These are phyloP conservation scores for Mus caroli DNA, from an alignment of 2,797 vertebrate genomes.

Conservation along the genomic window DNA sequence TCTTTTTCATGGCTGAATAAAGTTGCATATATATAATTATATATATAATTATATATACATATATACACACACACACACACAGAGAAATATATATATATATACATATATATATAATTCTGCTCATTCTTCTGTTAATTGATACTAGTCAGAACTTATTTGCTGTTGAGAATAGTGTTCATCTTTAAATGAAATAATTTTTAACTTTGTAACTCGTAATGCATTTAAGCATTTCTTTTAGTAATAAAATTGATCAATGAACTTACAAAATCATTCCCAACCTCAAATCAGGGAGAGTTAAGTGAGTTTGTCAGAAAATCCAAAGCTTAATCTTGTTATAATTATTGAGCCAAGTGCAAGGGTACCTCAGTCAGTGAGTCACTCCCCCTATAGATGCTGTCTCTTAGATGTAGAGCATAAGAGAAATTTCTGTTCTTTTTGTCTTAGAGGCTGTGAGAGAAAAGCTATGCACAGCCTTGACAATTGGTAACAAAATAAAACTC, in stretches of 20 bases:
- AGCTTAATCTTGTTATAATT: slow-evolving; percentile 8
- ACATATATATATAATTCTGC: neutral
- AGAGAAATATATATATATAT: neutral
- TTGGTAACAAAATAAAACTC: neutral
- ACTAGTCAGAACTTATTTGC: neutral
- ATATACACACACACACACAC: neutral
- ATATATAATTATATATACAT: neutral
- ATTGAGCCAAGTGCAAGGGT: neutral
- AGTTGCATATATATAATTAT: neutral
- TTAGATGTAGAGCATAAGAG: neutral
- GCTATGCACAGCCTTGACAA: neutral
- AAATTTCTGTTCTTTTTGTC: neutral
- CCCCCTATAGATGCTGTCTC: neutral
- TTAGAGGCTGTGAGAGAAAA: neutral
- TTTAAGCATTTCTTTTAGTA: slow-evolving; percentile 54
- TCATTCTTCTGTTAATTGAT: neutral
- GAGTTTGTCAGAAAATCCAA: slow-evolving; percentile 33
- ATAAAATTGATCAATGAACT: slow-evolving; percentile 23
- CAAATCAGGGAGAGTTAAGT: slow-evolving; percentile 15
- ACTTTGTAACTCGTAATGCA: neutral
- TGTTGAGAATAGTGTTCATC: neutral
- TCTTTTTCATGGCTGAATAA: neutral
- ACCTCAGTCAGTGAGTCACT: neutral
- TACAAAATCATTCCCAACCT: neutral
- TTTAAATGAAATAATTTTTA: slow-evolving; percentile 30